Evolutionary conservation across 2,797 vertebrate species (phyloP).

Genomic region (Ptychadena robeensis): DNA sequence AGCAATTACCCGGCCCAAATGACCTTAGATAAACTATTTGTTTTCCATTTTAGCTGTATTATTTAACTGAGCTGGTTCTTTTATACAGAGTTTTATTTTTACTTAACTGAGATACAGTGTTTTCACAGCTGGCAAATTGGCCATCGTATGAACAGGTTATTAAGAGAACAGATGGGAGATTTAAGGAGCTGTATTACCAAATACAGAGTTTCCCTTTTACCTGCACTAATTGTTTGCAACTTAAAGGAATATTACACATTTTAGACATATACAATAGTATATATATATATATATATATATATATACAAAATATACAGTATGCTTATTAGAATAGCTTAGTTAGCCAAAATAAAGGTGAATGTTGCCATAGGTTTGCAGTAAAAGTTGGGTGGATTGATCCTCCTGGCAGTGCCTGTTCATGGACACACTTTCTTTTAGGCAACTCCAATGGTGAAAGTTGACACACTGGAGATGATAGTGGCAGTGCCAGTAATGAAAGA

Average conservation of each 20-base stretch:
- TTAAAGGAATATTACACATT: neutral
- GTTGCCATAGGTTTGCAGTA: too few species aligned
- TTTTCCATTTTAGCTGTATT: constrained; percentile 11
- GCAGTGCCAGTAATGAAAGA: too few species aligned
- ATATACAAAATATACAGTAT: too few species aligned
- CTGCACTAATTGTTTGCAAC: neutral
- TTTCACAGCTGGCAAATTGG: constrained; percentile 22
- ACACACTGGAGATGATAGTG: too few species aligned
- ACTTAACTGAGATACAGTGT: neutral
- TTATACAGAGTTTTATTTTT: constrained; percentile 24
- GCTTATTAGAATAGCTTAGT: too few species aligned
- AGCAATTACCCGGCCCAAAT: constrained; percentile 30
- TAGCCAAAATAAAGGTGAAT: too few species aligned
- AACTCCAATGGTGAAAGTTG: too few species aligned
- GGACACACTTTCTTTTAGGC: too few species aligned
- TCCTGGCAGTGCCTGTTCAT: too few species aligned
- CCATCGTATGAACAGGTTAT: neutral
- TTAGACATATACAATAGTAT: too few species aligned
- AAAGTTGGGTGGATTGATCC: too few species aligned
- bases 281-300: too few species aligned
- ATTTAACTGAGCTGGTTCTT: neutral
- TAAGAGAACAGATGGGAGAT: constrained; percentile 22
- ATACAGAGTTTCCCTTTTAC: neutral
- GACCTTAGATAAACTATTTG: constrained; percentile 27
- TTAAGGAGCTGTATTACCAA: constrained; percentile 26